phyloP scores from a whole-genome alignment of 2,888 invertebrate genomes.

The Tribolium freemani region DNA sequence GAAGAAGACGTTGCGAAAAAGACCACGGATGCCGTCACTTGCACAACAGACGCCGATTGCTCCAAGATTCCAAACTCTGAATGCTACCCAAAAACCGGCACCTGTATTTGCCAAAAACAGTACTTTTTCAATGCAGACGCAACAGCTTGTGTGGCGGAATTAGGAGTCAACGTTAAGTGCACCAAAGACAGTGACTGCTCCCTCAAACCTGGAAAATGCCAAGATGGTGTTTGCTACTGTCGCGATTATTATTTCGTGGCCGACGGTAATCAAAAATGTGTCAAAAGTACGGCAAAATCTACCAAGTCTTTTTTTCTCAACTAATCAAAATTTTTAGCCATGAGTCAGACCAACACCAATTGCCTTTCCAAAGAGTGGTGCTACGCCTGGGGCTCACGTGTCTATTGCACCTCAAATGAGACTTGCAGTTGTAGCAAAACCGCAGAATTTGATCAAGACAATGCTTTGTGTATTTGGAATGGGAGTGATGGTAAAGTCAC shows the following conservation, averaged over 20 bases:
- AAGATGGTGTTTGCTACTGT: constrained; percentile 52
- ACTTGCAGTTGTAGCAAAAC: constrained; percentile 50
- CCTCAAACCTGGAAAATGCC: constrained; percentile 51
- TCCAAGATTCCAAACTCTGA: constrained; percentile 42
- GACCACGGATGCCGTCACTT: not conserved
- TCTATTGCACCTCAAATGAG: constrained; percentile 49
- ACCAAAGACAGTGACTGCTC: constrained; percentile 46
- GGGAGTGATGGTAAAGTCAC: constrained; percentile 4
- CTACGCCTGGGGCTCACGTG: constrained; percentile 52
- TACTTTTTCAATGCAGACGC: constrained; percentile 48
- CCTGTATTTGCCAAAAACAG: constrained; percentile 49
- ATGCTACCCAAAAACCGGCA: constrained; percentile 42
- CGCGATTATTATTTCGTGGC: constrained; percentile 54
- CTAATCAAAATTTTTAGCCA: constrained; percentile 48
- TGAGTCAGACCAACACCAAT: constrained; percentile 48
- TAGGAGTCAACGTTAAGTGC: constrained; percentile 49
- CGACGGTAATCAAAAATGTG: constrained; percentile 53
- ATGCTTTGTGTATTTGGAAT: constrained; percentile 45
- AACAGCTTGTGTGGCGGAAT: constrained; percentile 45
- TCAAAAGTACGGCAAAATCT: constrained; percentile 50
- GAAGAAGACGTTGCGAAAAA: constrained; percentile 10
- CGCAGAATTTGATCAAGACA: constrained; percentile 47
- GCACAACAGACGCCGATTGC: constrained; percentile 45
- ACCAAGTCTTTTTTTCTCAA: not conserved
- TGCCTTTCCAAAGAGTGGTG: constrained; percentile 58